A percentile compares a stretch with the other conserved stretches of the same genome.
Conservation (phyloP, 2,888 invertebrate genomes). For the Lumbricus terrestris region DNA sequence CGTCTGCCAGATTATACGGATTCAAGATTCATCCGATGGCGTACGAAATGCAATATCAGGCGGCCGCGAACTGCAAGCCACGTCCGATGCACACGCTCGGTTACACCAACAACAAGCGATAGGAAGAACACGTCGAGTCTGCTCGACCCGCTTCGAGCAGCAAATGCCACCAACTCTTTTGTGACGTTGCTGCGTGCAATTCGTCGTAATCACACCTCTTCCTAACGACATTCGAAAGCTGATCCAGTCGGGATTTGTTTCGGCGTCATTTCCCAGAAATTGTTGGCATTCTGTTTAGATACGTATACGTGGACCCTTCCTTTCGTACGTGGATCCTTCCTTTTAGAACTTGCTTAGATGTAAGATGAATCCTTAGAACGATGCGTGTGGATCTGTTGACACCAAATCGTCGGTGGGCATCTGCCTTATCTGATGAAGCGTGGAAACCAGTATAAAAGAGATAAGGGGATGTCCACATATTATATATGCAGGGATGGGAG, state of each 20-base stretch:
- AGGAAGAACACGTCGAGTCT: neutral
- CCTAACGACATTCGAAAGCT: neutral
- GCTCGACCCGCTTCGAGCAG: neutral
- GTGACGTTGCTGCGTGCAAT: neutral
- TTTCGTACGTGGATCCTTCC: no score
- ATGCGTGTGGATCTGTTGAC: no score
- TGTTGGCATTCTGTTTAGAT: neutral
- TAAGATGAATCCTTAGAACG: neutral
- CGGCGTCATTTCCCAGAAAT: neutral
- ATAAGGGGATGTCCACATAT: no score
- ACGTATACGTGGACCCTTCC: neutral
- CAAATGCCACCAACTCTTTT: neutral
- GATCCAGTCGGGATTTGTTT: neutral
- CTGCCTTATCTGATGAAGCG: no score
- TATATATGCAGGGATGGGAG: no score
- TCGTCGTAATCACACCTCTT: neutral
- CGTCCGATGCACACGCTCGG: slow-evolving; percentile 73
- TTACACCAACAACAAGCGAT: slow-evolving; percentile 71
- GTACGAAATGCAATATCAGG: slow-evolving; percentile 84
- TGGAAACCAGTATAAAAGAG: no score
- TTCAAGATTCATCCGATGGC: slow-evolving; percentile 96
- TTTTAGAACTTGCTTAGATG: neutral
- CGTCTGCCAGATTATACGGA: slow-evolving; percentile 82
- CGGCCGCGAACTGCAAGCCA: slow-evolving; percentile 58
- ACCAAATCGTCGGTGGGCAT: no score